Evolutionary conservation across 2,888 invertebrate species (phyloP), one percentile per base, ranked within the genome.

Genomic region (Ashinkailepas kermadecensis): DNA sequence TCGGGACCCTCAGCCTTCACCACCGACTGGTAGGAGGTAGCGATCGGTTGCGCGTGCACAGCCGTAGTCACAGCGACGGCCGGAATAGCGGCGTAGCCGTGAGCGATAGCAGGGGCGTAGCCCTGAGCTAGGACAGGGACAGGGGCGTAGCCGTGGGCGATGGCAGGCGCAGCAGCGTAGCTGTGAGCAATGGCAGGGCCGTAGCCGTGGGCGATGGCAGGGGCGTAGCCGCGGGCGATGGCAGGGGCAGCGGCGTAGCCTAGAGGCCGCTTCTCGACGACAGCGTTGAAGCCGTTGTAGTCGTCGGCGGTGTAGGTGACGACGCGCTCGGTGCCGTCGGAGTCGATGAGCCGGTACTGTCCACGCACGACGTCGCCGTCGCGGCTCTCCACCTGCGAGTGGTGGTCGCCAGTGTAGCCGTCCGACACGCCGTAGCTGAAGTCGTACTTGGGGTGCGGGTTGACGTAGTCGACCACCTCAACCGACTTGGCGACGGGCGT

Each of bases 181-280:
- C 65, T 10, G 65, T 67, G 65, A 15, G n/a, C 65, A 11, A 59
- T 11, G 15, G 59, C 58, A 13, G 58, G 58, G 58, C 10, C 58
- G 58, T 9, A 9, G 10, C 9, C 58, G 10, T 11, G 10, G 13
- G 58, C 58, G 10, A 13, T 9, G 58, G 58, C 59, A 15, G 59
- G 59, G 7, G 59, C 59, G 59, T 11, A 11, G 39, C 62, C 62
- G 18, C 13, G 62, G 23, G 23, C 82, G 9, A 81, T 81, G 78
- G 83, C 83, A 18, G 83, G 83, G 15, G 83, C 83, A n/a, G 83
- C 65, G 12, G 65, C 82, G 62, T 65, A 65, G 9, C 81, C 78
- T 58, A 83, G 84, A 65, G 84, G 84, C 67, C 84, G 82, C 65
- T 84, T 84, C 70, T 84, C 84, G 12, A 84, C 84, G 7, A 84